Percentiles rank a stretch among this genome's conserved stretches.
These are phyloP conservation scores for Calephelis nemesis DNA, from an alignment of 1,140 invertebrate species.

Conservation along the genomic window DNA sequence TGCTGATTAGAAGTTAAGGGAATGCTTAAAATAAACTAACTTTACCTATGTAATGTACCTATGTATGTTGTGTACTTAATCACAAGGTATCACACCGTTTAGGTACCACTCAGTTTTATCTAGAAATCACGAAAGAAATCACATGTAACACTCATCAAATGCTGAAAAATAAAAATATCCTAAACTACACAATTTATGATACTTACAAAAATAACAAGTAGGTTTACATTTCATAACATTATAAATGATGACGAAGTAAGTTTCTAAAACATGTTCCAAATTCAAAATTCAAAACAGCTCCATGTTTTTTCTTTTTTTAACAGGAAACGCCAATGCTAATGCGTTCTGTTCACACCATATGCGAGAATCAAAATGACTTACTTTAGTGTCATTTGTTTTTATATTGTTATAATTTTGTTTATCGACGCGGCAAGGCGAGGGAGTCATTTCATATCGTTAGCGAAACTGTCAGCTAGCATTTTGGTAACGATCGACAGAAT, in stretches of 20 bases:
- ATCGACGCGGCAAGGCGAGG: slow-evolving; percentile 35
- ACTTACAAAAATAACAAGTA: too few relatives aligned
- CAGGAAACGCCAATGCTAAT: slow-evolving; percentile 56
- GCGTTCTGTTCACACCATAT: slow-evolving; percentile 63
- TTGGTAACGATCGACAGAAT: slow-evolving; percentile 52
- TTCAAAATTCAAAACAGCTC: slow-evolving; percentile 30
- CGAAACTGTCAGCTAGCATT: slow-evolving; percentile 53
- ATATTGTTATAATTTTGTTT: slow-evolving; percentile 67
- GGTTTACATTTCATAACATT: not conserved
- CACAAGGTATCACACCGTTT: too few relatives aligned
- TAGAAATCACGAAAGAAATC: too few relatives aligned
- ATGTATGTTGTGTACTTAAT: too few relatives aligned
- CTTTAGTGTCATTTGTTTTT: slow-evolving; percentile 43
- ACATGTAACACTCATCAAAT: too few relatives aligned
- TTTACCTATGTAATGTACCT: too few relatives aligned
- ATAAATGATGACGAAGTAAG: slow-evolving; percentile 18
- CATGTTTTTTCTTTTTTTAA: slow-evolving; percentile 34
- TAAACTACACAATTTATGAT: too few relatives aligned
- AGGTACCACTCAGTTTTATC: too few relatives aligned
- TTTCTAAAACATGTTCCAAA: slow-evolving; percentile 21
- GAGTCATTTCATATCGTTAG: slow-evolving; percentile 63
- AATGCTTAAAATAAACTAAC: too few relatives aligned
- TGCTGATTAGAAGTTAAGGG: too few relatives aligned
- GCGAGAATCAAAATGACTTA: slow-evolving; percentile 60
- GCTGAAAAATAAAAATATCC: too few relatives aligned